These are phyloP conservation scores for Manduca sexta DNA, from an alignment of 1,140 invertebrate genomes.

Conservation along the genomic window DNA sequence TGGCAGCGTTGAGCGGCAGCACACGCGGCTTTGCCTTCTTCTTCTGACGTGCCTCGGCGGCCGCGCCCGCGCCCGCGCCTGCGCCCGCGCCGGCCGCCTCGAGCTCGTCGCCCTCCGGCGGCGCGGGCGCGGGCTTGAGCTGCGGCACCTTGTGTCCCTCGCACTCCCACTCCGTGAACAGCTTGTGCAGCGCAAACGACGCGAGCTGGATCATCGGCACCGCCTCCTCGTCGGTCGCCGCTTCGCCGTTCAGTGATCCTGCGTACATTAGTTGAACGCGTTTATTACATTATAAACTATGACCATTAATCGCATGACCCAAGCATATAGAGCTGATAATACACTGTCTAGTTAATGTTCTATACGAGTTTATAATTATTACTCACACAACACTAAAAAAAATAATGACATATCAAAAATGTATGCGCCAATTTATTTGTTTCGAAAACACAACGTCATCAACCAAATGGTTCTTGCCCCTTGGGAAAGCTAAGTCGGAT, in stretches of 20 bases:
- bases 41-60: neutral
- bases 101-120: constrained; percentile 2
- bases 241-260: constrained; percentile 2
- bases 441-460: too few species aligned
- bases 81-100: constrained; percentile 2
- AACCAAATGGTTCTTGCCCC: too few species aligned
- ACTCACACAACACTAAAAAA: too few species aligned
- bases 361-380: too few species aligned
- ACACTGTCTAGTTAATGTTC: too few species aligned
- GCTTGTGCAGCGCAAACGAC: constrained; percentile 83
- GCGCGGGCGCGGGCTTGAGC: constrained; percentile 52
- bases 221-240: constrained; percentile 40
- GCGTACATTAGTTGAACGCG: too few species aligned
- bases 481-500: too few species aligned
- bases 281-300: too few species aligned
- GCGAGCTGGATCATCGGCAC: constrained; percentile 84
- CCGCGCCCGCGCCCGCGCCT: constrained; percentile 1
- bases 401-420: too few species aligned
- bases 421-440: too few species aligned
- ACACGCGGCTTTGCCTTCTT: constrained; percentile 29
- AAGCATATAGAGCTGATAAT: too few species aligned
- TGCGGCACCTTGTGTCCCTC: constrained; percentile 79
- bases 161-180: constrained; percentile 84
- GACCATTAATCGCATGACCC: too few species aligned
- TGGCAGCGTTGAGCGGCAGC: constrained; percentile 74